Percentiles rank a stretch among this genome's conserved stretches.
phyloP scores from a whole-genome alignment of 2,888 invertebrate species.

The Electrophaes corylata region DNA sequence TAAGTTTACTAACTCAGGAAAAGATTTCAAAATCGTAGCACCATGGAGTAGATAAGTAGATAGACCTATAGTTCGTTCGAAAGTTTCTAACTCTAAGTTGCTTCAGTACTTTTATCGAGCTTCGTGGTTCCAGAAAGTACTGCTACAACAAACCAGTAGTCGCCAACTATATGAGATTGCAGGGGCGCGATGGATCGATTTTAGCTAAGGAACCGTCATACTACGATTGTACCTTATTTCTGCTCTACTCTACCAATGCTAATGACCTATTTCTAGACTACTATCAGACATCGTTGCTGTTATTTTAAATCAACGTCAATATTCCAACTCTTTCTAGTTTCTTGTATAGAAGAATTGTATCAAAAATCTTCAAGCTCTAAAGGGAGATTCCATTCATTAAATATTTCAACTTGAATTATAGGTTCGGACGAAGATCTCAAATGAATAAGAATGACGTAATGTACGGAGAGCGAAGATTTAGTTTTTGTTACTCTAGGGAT shows the following conservation, averaged over 20 bases:
- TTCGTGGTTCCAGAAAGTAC: constrained; percentile 7
- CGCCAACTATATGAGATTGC: constrained; percentile 17
- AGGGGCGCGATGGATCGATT: constrained; percentile 20
- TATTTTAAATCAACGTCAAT: not conserved
- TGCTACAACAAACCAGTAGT: constrained; percentile 19
- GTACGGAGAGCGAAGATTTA: not conserved
- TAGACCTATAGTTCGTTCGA: not conserved
- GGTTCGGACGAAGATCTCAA: too few species aligned
- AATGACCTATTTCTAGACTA: constrained; percentile 17
- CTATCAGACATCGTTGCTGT: constrained; percentile 12
- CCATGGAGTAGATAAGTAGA: too few species aligned
- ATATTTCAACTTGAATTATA: not conserved
- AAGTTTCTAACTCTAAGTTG: constrained; percentile 1
- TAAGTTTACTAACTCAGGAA: not conserved
- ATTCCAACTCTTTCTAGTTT: not conserved
- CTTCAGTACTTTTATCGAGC: not conserved
- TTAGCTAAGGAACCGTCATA: constrained; percentile 15
- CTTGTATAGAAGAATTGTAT: not conserved
- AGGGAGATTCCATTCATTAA: not conserved
- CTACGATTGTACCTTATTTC: constrained; percentile 14
- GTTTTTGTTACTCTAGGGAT: not conserved
- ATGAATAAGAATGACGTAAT: not conserved
- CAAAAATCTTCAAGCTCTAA: not conserved
- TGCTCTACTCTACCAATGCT: constrained; percentile 21
- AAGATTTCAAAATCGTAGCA: not conserved